phyloP scores from a whole-genome alignment of 2,888 invertebrate genomes.

The Caenorhabditis sp. region DNA sequence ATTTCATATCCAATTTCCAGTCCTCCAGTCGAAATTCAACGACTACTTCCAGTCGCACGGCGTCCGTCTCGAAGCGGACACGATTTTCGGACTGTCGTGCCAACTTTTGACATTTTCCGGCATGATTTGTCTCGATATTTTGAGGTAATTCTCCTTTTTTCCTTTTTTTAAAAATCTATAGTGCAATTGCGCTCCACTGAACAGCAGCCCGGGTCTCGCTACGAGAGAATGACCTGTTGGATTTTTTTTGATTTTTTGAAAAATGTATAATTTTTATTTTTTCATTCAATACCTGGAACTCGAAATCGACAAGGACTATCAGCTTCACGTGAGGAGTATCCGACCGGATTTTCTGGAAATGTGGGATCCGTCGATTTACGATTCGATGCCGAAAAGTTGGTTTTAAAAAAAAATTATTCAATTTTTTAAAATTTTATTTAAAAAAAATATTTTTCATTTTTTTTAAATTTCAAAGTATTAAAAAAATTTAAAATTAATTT shows the following conservation, averaged over 20 bases:
- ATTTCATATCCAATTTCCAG: neutral
- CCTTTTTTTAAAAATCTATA: neutral
- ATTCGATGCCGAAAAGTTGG: neutral
- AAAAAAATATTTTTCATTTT: no score
- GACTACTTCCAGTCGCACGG: neutral
- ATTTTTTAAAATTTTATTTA: neutral
- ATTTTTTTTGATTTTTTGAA: no score
- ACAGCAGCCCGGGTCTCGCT: no score
- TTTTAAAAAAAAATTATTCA: neutral
- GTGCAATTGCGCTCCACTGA: no score
- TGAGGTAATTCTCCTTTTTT: neutral
- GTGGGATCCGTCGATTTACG: neutral
- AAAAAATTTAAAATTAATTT: no score
- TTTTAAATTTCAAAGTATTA: no score
- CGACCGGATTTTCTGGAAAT: neutral
- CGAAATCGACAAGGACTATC: neutral
- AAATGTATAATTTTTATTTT: no score
- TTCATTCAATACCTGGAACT: neutral
- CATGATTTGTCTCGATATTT: conserved; percentile 2
- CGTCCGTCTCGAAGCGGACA: neutral
- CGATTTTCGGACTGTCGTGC: neutral
- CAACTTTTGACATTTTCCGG: neutral
- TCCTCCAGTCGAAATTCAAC: neutral
- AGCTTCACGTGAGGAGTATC: neutral
- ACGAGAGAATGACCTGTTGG: no score